Percentiles rank a stretch among this genome's conserved stretches.
Conservation (phyloP, 2,888 invertebrate species). For the Bugula neritina region DNA sequence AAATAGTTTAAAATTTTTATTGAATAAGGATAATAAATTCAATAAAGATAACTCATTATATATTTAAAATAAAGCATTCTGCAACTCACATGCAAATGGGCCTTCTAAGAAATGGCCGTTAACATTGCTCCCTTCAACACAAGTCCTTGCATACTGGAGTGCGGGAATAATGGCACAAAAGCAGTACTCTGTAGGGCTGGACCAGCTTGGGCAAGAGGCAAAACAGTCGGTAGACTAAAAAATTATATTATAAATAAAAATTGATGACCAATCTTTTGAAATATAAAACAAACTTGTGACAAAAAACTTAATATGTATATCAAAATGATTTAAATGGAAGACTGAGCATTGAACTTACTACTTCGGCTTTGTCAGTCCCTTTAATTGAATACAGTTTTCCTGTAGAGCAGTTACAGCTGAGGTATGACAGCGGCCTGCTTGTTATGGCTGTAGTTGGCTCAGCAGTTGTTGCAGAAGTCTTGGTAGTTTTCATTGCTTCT, state of each 20-base stretch:
- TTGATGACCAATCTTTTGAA: no score
- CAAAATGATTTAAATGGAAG: no score
- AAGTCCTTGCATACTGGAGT: conserved; percentile 3
- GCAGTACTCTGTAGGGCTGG: neutral
- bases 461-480: neutral
- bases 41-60: no score
- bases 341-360: no score
- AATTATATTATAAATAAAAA: no score
- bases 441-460: neutral
- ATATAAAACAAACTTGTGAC: no score
- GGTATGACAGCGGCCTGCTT: no score
- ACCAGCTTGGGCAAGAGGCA: neutral
- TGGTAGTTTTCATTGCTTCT: neutral
- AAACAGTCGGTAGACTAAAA: neutral
- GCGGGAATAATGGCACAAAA: neutral
- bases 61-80: no score
- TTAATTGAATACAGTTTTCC: neutral
- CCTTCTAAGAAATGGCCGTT: neutral
- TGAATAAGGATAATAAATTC: no score
- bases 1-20: no score
- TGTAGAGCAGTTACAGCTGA: neutral
- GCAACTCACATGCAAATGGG: conserved; percentile 18
- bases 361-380: neutral
- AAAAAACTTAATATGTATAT: no score
- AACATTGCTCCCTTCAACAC: conserved; percentile 3